phyloP scores from a whole-genome alignment of 2,888 invertebrate genomes.

The Callosobruchus maculatus region DNA sequence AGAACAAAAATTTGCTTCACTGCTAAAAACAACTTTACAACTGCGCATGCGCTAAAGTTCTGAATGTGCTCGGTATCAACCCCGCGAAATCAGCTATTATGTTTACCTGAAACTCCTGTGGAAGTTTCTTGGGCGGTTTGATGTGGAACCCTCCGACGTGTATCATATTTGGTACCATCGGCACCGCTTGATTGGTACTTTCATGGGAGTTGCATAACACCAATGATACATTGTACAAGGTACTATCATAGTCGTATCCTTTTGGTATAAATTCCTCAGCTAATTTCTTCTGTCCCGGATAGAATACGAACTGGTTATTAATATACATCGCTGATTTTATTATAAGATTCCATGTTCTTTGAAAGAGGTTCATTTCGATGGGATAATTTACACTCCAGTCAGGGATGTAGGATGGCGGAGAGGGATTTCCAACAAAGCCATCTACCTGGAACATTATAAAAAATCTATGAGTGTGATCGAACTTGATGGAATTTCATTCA shows the following conservation, averaged over 20 bases:
- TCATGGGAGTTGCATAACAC: constrained; percentile 47
- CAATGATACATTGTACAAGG: constrained; percentile 33
- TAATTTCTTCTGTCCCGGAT: constrained; percentile 29
- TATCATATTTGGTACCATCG: constrained; percentile 56
- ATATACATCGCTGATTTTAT: constrained; percentile 14
- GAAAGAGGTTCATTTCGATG: constrained; percentile 52
- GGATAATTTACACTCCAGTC: constrained; percentile 45
- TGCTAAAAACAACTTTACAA: too few species aligned
- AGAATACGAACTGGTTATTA: constrained; percentile 20
- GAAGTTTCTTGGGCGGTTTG: constrained; percentile 30
- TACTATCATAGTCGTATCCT: constrained; percentile 27
- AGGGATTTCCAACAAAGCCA: constrained; percentile 47
- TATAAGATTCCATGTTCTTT: constrained; percentile 53
- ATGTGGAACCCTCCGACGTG: constrained; percentile 58
- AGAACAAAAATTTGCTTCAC: too few species aligned
- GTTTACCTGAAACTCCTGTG: constrained; percentile 47
- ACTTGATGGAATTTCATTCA: too few species aligned
- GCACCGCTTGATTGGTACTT: constrained; percentile 51
- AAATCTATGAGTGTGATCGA: too few species aligned
- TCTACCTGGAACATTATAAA: neutral
- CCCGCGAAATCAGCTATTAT: constrained; percentile 24
- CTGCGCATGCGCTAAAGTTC: too few species aligned
- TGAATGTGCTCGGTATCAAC: too few species aligned
- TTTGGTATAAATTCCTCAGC: constrained; percentile 34
- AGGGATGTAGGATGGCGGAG: constrained; percentile 52